Evolutionary conservation across 2,797 vertebrate species (phyloP).

Genomic region (Zenarchopterus dispar): DNA sequence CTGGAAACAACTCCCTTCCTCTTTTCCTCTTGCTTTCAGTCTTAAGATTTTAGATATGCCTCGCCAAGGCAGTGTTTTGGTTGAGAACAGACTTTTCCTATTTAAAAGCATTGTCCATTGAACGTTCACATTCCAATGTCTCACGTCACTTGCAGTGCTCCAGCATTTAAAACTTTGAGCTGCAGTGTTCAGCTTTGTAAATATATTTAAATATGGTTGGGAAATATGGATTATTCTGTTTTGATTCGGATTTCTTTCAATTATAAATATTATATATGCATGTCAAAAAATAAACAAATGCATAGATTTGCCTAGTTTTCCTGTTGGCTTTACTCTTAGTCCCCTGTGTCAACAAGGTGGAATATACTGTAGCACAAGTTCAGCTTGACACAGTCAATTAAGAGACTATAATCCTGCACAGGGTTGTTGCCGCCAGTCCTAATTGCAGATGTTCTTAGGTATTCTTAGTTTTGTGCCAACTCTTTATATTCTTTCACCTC

Average conservation of each 20-base stretch:
- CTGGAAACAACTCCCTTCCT: slow-evolving; percentile 85
- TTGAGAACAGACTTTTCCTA: slow-evolving; percentile 37
- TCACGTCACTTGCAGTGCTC: slow-evolving; percentile 4
- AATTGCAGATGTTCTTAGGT: slow-evolving; percentile 43
- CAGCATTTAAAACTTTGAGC: background rate
- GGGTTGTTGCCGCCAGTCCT: slow-evolving; percentile 28
- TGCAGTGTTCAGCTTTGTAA: no score
- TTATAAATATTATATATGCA: background rate
- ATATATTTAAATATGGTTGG: no score
- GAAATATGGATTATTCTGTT: background rate
- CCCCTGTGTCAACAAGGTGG: background rate
- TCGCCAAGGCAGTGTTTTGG: slow-evolving; percentile 71
- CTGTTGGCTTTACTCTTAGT: no score
- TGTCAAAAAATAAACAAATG: background rate
- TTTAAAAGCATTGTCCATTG: slow-evolving; percentile 39
- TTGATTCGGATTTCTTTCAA: background rate
- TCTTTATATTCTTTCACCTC: slow-evolving; percentile 12
- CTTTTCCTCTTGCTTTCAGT: slow-evolving; percentile 64
- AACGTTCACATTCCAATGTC: slow-evolving; percentile 27
- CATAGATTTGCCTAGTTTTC: background rate
- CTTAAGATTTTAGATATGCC: slow-evolving; percentile 45
- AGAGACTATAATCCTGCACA: slow-evolving; percentile 35
- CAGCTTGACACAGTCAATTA: slow-evolving; percentile 31
- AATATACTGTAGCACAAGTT: slow-evolving; percentile 29
- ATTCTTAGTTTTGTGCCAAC: slow-evolving; percentile 24